Conservation (phyloP, 2,113 vertebrate genomes). For the Fukomys damarensis region DNA sequence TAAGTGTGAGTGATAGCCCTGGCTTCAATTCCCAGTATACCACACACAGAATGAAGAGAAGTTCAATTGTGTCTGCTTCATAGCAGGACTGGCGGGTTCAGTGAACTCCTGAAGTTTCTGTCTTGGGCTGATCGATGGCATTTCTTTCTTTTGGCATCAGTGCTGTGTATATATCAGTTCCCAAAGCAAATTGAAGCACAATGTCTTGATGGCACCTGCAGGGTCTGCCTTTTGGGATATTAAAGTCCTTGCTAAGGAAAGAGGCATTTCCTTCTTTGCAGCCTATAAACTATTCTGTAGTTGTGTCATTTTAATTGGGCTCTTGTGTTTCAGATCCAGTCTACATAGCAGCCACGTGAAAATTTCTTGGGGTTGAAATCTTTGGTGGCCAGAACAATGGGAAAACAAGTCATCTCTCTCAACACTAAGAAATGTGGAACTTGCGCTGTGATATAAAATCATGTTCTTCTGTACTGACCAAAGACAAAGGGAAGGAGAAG, state of each 20-base stretch:
- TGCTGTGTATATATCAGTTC: constrained; percentile 94
- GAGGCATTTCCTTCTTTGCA: not conserved
- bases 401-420: constrained; percentile 94
- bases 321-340: not conserved
- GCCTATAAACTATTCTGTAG: not conserved
- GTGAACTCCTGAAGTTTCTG: constrained; percentile 94
- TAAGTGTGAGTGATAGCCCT: not conserved
- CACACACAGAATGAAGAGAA: constrained; percentile 88
- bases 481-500: not conserved
- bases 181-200: constrained; percentile 95
- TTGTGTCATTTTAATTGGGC: not conserved
- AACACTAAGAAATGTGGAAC: not conserved
- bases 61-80: constrained; percentile 97
- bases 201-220: constrained; percentile 85
- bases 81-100: constrained; percentile 92
- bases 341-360: constrained; percentile 93
- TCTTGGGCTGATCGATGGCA: constrained; percentile 91
- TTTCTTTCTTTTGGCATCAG: constrained; percentile 96
- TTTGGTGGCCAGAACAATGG: constrained; percentile 92
- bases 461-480: not conserved
- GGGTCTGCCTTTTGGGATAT: not conserved
- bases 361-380: constrained; percentile 98
- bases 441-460: not conserved
- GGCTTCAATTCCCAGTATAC: not conserved
- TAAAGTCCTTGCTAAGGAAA: not conserved